phyloP scores from a whole-genome alignment of 2,113 vertebrate species.

The Hydropotes inermis region DNA sequence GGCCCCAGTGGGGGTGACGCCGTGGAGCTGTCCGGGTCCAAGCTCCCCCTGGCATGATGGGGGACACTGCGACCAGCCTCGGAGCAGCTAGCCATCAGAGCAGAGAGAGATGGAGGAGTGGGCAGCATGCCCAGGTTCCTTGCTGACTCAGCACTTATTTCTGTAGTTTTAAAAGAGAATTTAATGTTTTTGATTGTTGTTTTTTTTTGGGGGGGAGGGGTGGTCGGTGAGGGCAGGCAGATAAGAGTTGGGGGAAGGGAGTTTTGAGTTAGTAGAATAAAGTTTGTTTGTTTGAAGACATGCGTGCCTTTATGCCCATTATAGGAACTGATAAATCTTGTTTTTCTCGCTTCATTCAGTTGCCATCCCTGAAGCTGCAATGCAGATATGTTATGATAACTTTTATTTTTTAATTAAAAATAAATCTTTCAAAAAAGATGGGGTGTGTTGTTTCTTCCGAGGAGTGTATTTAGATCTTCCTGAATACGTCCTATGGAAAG shows the following conservation, averaged over 20 bases:
- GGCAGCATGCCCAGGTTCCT: conserved; percentile 1
- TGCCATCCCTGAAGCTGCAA: conserved; percentile 77
- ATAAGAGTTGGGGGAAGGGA: conserved; percentile 51
- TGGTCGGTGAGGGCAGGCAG: conserved; percentile 22
- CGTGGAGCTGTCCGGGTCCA: background rate
- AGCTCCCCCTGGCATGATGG: background rate
- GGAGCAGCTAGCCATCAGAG: background rate
- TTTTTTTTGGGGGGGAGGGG: background rate
- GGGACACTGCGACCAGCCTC: background rate
- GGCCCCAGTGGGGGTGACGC: background rate
- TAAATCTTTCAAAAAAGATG: conserved; percentile 75
- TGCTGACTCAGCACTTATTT: conserved; percentile 71
- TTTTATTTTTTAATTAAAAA: conserved; percentile 88
- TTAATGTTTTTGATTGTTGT: conserved; percentile 61
- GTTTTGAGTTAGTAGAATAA: conserved; percentile 61
- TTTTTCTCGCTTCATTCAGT: conserved; percentile 75
- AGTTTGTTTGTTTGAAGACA: conserved; percentile 75
- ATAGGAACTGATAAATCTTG: conserved; percentile 62
- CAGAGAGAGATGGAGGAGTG: background rate
- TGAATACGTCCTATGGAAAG: background rate
- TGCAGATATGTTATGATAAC: conserved; percentile 83
- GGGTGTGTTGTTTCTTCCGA: conserved; percentile 51
- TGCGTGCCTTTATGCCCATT: conserved; percentile 75
- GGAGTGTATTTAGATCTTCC: background rate
- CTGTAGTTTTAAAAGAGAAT: conserved; percentile 72